Base-by-base conservation (phyloP, 2,888 invertebrate species). In the Phanerotoma sp. region DNA sequence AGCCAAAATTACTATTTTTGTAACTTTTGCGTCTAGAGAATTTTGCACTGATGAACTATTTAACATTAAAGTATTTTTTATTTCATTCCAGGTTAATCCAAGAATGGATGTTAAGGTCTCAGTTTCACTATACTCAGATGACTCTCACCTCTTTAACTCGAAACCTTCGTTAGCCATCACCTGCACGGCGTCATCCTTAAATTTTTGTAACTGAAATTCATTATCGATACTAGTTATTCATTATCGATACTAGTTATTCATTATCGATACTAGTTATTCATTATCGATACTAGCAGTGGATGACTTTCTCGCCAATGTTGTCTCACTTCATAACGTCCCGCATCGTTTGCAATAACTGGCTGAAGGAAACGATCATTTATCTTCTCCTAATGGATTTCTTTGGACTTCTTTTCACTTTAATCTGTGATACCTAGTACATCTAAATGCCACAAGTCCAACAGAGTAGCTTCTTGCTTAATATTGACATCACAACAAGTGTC, bases 1-100 rank as follows among this genome's bases (percentile, higher is more conserved):
- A 3, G 65, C 61, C 13, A 66, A 41, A 52, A 66, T 63, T 5
- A 40, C 18, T 35, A 61, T 37, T 55, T 66, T 66, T 5, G 62
- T 63, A 9, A 63, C 32, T 11, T 58, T 46, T 18, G 46, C 47
- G 7, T 28, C 9, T 5, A 40, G 10, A 20, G 33, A 5, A 13
- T 45, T 40, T 22, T 46, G 37, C 15, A 55, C 11, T 6, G 40
- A 35, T 10, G 40, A 11, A 7, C 47, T 41, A 32, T 52, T 48
- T n/a, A 63, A 37, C 22, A 25, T 50, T 16, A 62, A 11, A 5
- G 48, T 54, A 35, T 63, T 57, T 2, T 33, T 11, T 6, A 18
- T n/a, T 46, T 64, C 61, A 41, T 61, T 46, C 30, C 45, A 63
- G 35, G 44, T 42, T n/a, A 57, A 42, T 3, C 59, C 62, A 21